A percentile compares a stretch with the other conserved stretches of the same genome.
Conservation (phyloP, 53 echinoderm and acorn worm species). For the Paracentrotus lividus region DNA sequence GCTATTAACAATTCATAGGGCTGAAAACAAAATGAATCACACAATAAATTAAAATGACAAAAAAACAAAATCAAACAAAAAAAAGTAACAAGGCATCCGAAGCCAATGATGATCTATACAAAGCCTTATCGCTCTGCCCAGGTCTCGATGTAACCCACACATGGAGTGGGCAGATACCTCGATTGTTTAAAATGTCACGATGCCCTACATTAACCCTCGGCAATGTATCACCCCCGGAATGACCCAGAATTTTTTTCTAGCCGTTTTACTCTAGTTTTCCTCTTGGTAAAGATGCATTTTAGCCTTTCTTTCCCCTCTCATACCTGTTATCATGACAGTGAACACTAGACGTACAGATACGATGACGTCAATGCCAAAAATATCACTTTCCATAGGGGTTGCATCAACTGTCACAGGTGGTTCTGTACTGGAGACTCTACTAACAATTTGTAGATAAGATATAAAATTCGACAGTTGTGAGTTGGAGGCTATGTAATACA, state of each 20-base stretch:
- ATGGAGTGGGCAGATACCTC: constrained; percentile 32
- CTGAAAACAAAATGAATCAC: not conserved
- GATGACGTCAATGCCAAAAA: not conserved
- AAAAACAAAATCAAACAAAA: not conserved
- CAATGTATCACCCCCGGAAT: not conserved
- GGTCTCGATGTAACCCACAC: not conserved
- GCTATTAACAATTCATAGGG: not conserved
- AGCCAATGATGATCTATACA: not conserved
- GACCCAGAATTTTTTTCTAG: constrained; percentile 10
- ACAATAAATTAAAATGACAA: not conserved
- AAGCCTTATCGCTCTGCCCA: not conserved
- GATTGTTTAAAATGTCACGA: constrained; percentile 32
- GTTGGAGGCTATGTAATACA: not conserved
- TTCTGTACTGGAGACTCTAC: not conserved
- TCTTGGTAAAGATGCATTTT: too few species aligned
- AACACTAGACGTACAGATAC: not conserved
- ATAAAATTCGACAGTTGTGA: not conserved
- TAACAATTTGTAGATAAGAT: constrained; percentile 18
- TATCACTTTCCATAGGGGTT: not conserved
- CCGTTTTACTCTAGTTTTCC: not conserved
- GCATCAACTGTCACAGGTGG: not conserved
- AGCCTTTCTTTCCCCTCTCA: too few species aligned
- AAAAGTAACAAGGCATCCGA: not conserved
- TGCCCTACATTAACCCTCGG: not conserved
- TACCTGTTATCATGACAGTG: not conserved